phyloP scores from a whole-genome alignment of 2,113 vertebrate genomes.

The Psettodes erumei region DNA sequence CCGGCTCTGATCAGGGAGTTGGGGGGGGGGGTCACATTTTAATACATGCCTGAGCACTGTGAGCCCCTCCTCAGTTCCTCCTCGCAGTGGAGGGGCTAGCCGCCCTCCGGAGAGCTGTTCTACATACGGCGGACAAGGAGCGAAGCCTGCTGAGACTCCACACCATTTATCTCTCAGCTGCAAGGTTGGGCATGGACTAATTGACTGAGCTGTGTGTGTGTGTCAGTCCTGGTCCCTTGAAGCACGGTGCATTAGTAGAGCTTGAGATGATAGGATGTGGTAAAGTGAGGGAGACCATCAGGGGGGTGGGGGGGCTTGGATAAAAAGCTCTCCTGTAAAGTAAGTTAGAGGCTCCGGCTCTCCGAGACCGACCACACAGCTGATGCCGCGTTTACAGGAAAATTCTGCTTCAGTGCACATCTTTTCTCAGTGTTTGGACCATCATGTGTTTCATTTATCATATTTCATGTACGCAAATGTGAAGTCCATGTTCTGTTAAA shows the following conservation, averaged over 20 bases:
- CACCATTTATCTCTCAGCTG: conserved; percentile 79
- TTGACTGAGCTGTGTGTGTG: conserved; percentile 69
- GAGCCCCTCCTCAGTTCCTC: conserved; percentile 51
- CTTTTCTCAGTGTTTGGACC: background rate
- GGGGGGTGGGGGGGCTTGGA: conserved; percentile 44
- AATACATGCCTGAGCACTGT: conserved; percentile 54
- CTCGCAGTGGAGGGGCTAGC: conserved; percentile 58
- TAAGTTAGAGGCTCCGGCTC: conserved; percentile 54
- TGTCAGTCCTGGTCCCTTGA: conserved; percentile 61
- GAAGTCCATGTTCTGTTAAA: too few species aligned
- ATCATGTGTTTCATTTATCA: background rate
- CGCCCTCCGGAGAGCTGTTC: conserved; percentile 76
- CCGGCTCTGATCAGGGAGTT: conserved; percentile 53
- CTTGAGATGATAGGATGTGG: conserved; percentile 72
- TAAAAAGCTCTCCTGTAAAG: conserved; percentile 62
- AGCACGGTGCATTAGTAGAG: conserved; percentile 68
- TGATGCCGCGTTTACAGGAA: conserved; percentile 24
- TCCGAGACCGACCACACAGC: conserved; percentile 36
- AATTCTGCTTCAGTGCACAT: background rate
- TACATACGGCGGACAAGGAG: conserved; percentile 76
- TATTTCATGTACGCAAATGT: background rate
- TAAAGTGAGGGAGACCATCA: conserved; percentile 52
- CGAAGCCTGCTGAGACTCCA: conserved; percentile 76
- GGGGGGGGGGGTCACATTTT: conserved; percentile 63
- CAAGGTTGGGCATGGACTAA: conserved; percentile 78